Conservation (phyloP, 1,140 invertebrate genomes). For the Platyscapa corneri region DNA sequence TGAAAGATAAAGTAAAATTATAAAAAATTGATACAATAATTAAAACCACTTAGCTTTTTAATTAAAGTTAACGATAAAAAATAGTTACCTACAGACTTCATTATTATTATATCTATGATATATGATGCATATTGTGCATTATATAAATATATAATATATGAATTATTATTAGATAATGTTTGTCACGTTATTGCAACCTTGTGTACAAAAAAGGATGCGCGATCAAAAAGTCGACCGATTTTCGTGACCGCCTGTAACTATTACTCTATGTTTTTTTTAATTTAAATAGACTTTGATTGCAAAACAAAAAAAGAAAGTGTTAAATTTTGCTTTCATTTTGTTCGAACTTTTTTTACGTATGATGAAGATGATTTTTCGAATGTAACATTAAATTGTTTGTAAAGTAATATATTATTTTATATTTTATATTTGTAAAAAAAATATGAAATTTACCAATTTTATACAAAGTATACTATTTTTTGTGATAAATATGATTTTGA, state of each 20-base stretch:
- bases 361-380: constrained; percentile 5
- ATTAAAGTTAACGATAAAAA: constrained; percentile 52
- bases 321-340: constrained; percentile 22
- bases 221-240: constrained; percentile 43
- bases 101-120: constrained; percentile 61
- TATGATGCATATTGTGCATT: constrained; percentile 61
- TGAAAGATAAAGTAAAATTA: constrained; percentile 3
- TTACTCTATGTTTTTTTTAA: constrained; percentile 20
- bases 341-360: constrained; percentile 19
- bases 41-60: constrained; percentile 53
- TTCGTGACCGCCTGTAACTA: constrained; percentile 48
- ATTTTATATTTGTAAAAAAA: constrained; percentile 49
- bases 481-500: constrained; percentile 35
- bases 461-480: constrained; percentile 42
- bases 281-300: background rate
- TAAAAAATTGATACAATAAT: constrained; percentile 9
- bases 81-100: constrained; percentile 61
- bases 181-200: constrained; percentile 68
- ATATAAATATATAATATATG: constrained; percentile 60
- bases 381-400: constrained; percentile 39
- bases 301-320: background rate
- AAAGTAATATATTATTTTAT: constrained; percentile 35
- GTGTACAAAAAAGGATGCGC: constrained; percentile 53
- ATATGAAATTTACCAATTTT: constrained; percentile 45
- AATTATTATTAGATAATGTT: constrained; percentile 62